A percentile compares a stretch with the other conserved stretches of the same genome.
phyloP scores from a whole-genome alignment of 1,140 invertebrate genomes.

The Drosophila santomea region DNA sequence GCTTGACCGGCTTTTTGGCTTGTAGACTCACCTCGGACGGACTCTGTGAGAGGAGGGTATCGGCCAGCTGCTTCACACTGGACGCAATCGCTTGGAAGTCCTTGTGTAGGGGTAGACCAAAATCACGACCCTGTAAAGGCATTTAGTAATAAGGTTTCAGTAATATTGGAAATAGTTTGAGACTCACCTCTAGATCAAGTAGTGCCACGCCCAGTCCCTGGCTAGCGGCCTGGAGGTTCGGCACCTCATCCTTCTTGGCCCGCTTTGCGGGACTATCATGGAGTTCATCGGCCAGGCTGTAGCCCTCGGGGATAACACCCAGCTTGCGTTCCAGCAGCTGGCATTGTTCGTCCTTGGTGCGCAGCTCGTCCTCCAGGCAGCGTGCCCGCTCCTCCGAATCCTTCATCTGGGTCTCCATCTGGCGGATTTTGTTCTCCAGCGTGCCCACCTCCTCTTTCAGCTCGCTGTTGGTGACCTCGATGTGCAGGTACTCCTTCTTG shows the following conservation, averaged over 20 bases:
- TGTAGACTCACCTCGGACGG: conserved; percentile 68
- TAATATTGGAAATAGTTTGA: neutral
- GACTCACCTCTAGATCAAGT: conserved; percentile 63
- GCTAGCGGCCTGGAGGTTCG: conserved; percentile 60
- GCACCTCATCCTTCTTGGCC: conserved; percentile 57
- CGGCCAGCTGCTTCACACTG: conserved; percentile 80
- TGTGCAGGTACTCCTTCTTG: conserved; percentile 86
- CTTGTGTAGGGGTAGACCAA: conserved; percentile 67
- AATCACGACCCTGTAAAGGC: conserved; percentile 53
- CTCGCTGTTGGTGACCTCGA: conserved; percentile 87
- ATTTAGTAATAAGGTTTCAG: neutral
- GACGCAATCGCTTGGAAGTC: conserved; percentile 73
- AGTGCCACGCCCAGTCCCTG: conserved; percentile 66
- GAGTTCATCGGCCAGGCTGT: conserved; percentile 75
- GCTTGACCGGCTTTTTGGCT: neutral
- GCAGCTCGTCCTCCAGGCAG: conserved; percentile 73
- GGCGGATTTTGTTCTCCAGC: conserved; percentile 71
- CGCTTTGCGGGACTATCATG: conserved; percentile 74
- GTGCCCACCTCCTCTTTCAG: conserved; percentile 86
- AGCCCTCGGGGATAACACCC: conserved; percentile 62
- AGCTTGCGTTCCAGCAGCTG: conserved; percentile 62
- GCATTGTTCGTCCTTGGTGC: conserved; percentile 72
- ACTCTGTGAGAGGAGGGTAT: conserved; percentile 67
- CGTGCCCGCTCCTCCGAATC: conserved; percentile 62
- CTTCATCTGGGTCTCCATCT: conserved; percentile 48